phyloP scores from a whole-genome alignment of 1,140 invertebrate species.

The Periplaneta americana region DNA sequence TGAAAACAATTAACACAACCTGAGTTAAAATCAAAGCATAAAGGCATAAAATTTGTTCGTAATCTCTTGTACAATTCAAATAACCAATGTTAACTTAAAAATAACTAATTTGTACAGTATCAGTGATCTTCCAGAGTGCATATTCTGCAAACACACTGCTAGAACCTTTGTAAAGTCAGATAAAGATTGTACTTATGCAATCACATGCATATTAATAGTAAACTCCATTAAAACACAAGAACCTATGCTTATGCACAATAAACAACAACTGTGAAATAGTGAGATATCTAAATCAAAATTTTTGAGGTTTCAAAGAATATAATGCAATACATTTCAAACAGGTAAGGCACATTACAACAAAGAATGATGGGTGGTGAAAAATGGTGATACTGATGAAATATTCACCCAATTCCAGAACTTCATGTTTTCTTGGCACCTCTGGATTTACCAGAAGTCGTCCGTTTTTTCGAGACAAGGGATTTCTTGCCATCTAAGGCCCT shows the following conservation, averaged over 20 bases:
- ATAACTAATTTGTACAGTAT: no score
- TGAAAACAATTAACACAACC: no score
- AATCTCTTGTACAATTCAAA: no score
- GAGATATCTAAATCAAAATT: not conserved
- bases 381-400: not conserved
- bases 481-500: constrained; percentile 44
- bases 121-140: no score
- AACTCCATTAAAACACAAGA: not conserved
- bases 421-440: constrained; percentile 8
- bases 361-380: not conserved
- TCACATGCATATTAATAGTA: not conserved
- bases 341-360: not conserved
- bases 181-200: not conserved
- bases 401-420: not conserved
- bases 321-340: not conserved
- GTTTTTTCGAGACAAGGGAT: constrained; percentile 34
- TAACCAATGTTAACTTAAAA: no score
- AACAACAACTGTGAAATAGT: not conserved
- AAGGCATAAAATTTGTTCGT: no score
- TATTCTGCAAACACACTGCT: not conserved
- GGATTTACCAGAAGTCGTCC: constrained; percentile 18
- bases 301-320: not conserved
- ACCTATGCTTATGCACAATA: not conserved
- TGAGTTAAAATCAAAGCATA: no score
- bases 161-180: not conserved